phyloP scores from a whole-genome alignment of 2,888 invertebrate genomes.

The Napeogenes sylphis region DNA sequence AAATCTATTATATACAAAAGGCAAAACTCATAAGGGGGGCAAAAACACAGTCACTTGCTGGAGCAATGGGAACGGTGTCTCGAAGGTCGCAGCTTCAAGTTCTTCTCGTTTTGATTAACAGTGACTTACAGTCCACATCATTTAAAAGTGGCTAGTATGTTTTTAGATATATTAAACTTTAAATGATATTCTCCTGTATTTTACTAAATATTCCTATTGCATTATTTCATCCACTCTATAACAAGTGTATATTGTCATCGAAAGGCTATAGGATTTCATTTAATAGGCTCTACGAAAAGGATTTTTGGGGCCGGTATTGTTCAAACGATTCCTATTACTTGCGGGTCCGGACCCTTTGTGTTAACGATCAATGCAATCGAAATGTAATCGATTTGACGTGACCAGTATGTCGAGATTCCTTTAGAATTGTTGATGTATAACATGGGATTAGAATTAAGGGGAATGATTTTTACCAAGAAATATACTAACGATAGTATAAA shows the following conservation, averaged over 20 bases:
- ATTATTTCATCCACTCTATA: no score
- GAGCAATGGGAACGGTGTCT: no score
- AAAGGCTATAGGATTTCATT: conserved; percentile 30
- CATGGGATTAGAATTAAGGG: conserved; percentile 14
- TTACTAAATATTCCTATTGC: no score
- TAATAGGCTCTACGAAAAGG: conserved; percentile 7
- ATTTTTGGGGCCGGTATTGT: conserved; percentile 29
- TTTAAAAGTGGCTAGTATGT: no score
- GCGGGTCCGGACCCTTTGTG: conserved; percentile 27
- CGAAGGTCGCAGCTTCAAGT: no score
- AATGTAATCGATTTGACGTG: conserved; percentile 25
- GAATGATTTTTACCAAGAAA: not conserved
- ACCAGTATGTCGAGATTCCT: not conserved
- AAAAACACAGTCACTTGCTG: no score
- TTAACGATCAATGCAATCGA: conserved; percentile 26
- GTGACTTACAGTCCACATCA: not conserved
- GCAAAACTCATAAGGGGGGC: no score
- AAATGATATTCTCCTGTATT: no score
- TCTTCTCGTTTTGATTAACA: not conserved
- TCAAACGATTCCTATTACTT: conserved; percentile 26
- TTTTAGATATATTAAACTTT: no score
- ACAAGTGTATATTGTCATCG: no score
- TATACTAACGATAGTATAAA: conserved; percentile 3
- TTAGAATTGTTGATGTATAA: conserved; percentile 24
- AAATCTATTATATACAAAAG: no score